Evolutionary conservation across 2,888 invertebrate species (phyloP), one percentile per base, ranked within the genome.

Genomic region (Cerastis leucographa): DNA sequence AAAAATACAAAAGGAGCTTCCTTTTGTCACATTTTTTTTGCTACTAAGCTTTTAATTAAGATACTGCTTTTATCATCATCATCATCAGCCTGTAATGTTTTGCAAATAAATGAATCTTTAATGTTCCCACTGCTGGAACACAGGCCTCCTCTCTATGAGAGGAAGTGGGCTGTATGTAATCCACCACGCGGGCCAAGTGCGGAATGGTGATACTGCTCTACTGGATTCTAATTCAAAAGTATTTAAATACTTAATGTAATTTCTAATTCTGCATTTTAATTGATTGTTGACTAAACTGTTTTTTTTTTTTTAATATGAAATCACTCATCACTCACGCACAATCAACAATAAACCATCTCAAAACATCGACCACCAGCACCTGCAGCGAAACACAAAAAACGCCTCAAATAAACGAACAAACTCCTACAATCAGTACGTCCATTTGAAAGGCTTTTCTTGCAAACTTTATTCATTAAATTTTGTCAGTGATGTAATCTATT

Each of bases 401-500:
- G 5, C 9, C 17, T 56, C 22, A 59, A 62, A 64, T 64, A 44
- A 77, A 67, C 22, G 73, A 69, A 65, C 64, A 65, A 74, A 76
- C 56, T 74, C 62, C 4, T 42, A 54, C 75, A 71, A 78, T 74
- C 72, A 83, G 74, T 73, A 56, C 67, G 71, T 76, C 69, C 68
- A n/a, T 78, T 79, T 79, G 29, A 79, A 85, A 84, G 80, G 80
- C 75, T 85, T 88, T 86, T 81, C 82, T 80, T 85, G 76, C 69
- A 81, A 92, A 92, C 91, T 92, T 92, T 91, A 91, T 91, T 92
- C 91, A 92, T 92, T 92, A 92, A 92, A 92, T 91, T 92, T 89
- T 89, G 87, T 85, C 76, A 77, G 75, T 87, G 90, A 90, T 89
- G 85, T 89, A 90, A 92, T 92, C 92, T 91, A 91, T 92, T 90